Evolutionary conservation across 2,797 vertebrate species (phyloP), one percentile per base, ranked within the genome.

Genomic region (Luscinia megarhynchos): DNA sequence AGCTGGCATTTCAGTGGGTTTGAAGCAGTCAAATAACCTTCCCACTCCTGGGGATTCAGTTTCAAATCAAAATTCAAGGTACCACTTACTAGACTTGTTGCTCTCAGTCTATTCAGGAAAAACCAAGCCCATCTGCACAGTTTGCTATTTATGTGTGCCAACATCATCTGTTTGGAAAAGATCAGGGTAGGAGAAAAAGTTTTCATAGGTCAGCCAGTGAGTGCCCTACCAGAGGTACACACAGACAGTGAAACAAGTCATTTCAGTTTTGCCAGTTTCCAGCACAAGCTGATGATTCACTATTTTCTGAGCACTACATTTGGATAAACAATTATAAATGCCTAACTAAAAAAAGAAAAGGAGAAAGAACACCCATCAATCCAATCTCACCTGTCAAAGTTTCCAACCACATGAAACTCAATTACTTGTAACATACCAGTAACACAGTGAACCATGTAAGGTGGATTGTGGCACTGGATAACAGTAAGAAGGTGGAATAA

Each of bases 21-120:
- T 88, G 94, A 93, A 91, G 84, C 81, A 69, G 45, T 93, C 84
- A 95, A 61, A 84, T 90, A 95, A 67, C 32, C 43, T 88, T 93
- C 83, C 63, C 45, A 85, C 94, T 96, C 81, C 41, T 84, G 95
- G 57, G 95, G 43, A 32, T 82, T 94, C 66, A 74, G 50, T 74
- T 79, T 85, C 73, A 96, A 95, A 89, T 96, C 77, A 95, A 85
- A 96, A 97, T 95, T 95, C 90, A 68, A 57, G 46, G 81, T 90
- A n/a, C 17, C 75, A 45, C 46, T 95, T 62, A 58, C 76, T 87
- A 26, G 5, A 86, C 93, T 96, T 95, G 87, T 66, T 97, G 70
- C 90, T 67, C 46, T 93, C 84, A 91, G 64, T 68, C 92, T 94
- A 82, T 16, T 78, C 17, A 58, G 74, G 72, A 78, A 94, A 91